Evolutionary conservation across 2,888 invertebrate species (phyloP).

Genomic region (Drosophila lacicola): DNA sequence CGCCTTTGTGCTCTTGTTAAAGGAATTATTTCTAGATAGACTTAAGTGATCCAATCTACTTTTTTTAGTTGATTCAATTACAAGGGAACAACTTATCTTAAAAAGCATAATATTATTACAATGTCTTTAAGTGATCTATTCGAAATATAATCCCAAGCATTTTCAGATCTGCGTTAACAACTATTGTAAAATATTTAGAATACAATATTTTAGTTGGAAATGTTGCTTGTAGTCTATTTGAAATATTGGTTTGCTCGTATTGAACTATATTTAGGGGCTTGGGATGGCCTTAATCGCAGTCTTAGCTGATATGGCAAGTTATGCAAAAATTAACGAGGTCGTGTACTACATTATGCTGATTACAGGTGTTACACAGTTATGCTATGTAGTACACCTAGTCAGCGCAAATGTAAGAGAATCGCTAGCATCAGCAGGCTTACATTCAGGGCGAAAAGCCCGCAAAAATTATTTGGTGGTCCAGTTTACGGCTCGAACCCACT

Average conservation of each 20-base stretch:
- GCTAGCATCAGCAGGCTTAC: constrained; percentile 14
- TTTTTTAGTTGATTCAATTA: not conserved
- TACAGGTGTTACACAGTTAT: constrained; percentile 36
- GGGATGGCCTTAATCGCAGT: constrained; percentile 9
- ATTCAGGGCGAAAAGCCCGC: no score
- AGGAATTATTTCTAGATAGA: constrained; percentile 3
- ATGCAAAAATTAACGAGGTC: constrained; percentile 23
- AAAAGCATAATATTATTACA: no score
- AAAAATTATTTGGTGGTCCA: no score
- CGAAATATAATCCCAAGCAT: no score
- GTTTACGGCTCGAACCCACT: no score
- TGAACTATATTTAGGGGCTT: not conserved
- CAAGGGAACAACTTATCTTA: not conserved
- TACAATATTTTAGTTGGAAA: not conserved
- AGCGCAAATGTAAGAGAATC: not conserved
- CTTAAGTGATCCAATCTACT: constrained; percentile 3
- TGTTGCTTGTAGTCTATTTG: not conserved
- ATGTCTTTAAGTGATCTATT: no score
- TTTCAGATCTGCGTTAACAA: no score
- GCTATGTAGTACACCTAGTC: not conserved
- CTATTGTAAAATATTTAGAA: no score
- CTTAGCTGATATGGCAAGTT: constrained; percentile 18
- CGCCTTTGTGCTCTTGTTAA: constrained; percentile 20
- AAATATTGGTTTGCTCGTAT: no score
- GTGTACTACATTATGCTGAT: constrained; percentile 13